A percentile compares a stretch with the other conserved stretches of the same genome.
Conservation (phyloP, 1,140 invertebrate genomes). For the Limonius californicus region DNA sequence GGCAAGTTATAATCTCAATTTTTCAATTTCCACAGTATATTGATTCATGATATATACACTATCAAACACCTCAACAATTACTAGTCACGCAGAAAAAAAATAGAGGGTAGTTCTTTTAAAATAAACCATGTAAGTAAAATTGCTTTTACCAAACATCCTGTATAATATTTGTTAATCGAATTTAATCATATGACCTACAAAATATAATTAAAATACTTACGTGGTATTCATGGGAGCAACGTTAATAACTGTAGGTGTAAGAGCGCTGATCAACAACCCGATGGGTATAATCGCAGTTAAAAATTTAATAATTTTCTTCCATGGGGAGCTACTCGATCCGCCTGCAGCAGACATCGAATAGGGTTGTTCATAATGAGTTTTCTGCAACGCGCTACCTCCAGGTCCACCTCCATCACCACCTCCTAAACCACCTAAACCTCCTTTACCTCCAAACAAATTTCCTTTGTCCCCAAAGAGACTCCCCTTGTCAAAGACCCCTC, state of each 20-base stretch:
- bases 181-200: too few relatives aligned
- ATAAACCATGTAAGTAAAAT: too few relatives aligned
- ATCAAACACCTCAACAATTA: too few relatives aligned
- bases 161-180: too few relatives aligned
- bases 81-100: too few relatives aligned
- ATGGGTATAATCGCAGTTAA: conserved; percentile 54
- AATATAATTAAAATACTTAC: conserved; percentile 34
- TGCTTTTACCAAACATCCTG: too few relatives aligned
- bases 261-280: conserved; percentile 54
- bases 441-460: not conserved
- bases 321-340: conserved; percentile 36
- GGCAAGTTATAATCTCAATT: too few relatives aligned
- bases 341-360: not conserved
- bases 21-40: too few relatives aligned
- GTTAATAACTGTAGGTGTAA: conserved; percentile 54
- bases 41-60: too few relatives aligned
- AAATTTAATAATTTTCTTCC: conserved; percentile 51
- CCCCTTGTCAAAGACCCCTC: not conserved
- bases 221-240: conserved; percentile 42
- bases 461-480: too few relatives aligned
- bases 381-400: not conserved
- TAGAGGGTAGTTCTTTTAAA: too few relatives aligned
- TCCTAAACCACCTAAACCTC: not conserved
- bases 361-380: not conserved
- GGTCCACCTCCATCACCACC: not conserved